Evolutionary conservation across 2,113 vertebrate species (phyloP), one percentile per base, ranked within the genome.

Genomic region (Danionella cerebrum): DNA sequence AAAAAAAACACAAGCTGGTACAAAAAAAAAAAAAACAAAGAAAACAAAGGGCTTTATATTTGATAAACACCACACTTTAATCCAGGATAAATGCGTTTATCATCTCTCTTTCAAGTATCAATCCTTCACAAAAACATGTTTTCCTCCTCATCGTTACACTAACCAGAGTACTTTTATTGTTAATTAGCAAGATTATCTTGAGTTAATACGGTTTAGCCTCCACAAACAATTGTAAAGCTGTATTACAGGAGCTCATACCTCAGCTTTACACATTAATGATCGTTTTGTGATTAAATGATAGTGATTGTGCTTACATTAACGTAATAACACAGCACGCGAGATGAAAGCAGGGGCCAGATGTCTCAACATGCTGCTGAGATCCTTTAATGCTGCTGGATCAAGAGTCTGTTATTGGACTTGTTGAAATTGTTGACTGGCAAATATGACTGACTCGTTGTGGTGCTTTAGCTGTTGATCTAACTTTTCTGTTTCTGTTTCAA

Each of bases 41-140:
- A 51, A 41, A 42, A 44, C 31, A 50, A 19, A 52, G 31, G 31
- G 12, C 25, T 21, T 10, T 29, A n/a, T 41, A 39, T 51, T 71
- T 63, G 42, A 69, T 82, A 77, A 78, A 69, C 82, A 74, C 77
- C 70, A 42, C 65, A 7, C 52, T 75, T 60, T 87, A 86, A 86
- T 85, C 83, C 79, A 51, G 78, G 84, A 84, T 86, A 86, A 84
- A 59, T 74, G 71, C 76, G 68, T 84, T 76, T 83, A 66, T 71
- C 69, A n/a, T 79, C 38, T 70, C 51, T 53, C 57, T 25, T 44
- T 60, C 55, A 5, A 6, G 41, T 3, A 18, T 11, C 25, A 1
- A 3, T 7, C 44, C 38, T 45, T 27, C 16, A 36, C 51, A 54
- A 12, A 21, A 59, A 29, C 38, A 39, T 59, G n/a, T 22, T 2